Evolutionary conservation across 2,797 vertebrate genomes (phyloP).

Genomic region (Erithacus rubecula): DNA sequence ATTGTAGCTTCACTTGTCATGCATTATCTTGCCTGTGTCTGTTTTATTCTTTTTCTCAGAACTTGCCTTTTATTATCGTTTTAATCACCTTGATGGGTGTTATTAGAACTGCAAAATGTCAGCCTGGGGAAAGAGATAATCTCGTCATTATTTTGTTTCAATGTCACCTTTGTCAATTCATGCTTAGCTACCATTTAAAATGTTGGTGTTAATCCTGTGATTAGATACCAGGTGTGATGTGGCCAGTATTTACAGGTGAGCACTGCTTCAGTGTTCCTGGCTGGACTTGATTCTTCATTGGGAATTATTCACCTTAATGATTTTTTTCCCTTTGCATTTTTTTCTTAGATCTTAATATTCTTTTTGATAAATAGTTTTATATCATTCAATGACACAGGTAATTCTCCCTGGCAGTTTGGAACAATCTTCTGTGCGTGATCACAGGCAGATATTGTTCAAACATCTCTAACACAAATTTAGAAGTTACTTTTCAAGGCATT

Average conservation of each 20-base stretch:
- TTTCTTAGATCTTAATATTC: constrained; percentile 26
- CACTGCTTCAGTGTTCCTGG: constrained; percentile 31
- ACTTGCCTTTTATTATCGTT: constrained; percentile 61
- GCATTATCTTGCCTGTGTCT: background rate
- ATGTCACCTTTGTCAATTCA: constrained; percentile 76
- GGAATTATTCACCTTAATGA: background rate
- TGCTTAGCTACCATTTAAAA: constrained; percentile 66
- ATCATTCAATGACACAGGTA: background rate
- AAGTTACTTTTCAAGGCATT: background rate
- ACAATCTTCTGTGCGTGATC: background rate
- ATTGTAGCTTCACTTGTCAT: constrained; percentile 6
- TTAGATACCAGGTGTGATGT: constrained; percentile 62
- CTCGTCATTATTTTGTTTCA: constrained; percentile 71
- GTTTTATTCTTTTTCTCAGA: constrained; percentile 57
- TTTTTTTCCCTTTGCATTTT: constrained; percentile 6
- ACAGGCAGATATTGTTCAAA: background rate
- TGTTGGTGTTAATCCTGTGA: constrained; percentile 59
- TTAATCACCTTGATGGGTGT: constrained; percentile 74
- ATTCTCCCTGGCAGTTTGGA: background rate
- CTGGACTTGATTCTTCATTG: background rate
- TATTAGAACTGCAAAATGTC: constrained; percentile 75
- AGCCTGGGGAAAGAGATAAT: constrained; percentile 72
- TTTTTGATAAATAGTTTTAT: constrained; percentile 20
- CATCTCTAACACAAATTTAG: background rate
- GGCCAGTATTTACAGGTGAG: constrained; percentile 67